Base-by-base conservation (phyloP, 2,113 vertebrate species). In the Tachysurus vachellii region DNA sequence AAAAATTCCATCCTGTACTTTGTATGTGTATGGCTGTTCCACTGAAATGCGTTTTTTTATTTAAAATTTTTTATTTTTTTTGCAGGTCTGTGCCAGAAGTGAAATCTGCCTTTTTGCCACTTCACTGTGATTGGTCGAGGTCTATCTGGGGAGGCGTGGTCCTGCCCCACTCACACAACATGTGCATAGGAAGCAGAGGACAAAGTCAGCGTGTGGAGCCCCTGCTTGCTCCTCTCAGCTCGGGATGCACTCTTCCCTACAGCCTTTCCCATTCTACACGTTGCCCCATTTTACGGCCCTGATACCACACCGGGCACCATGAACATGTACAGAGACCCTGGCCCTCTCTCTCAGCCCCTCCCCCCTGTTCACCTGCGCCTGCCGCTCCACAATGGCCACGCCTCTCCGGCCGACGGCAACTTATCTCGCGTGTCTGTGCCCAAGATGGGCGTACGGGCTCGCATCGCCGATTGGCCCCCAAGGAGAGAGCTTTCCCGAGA, bases 391-490 rank as follows among this genome's bases (percentile, higher is more conserved):
- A 95, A 95, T 91, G 95, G 95, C 87, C 93, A 95, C 90, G 61
- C 82, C 17, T 80, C 88, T 26, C 91, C 85, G 3, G 91, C 92
- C 4, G 92, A 92, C 19, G 59, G 93, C 16, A 94, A 95, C 5
- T 92, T 90, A 2, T 75, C 93, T 2, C 94, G 95, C 8, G 16
- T 95, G 23, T 95, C 94, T 0, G 92, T 98, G 89, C 98, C 98
- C 81, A 98, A 98, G 89, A 99, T 99, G 97, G 98, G 98, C 0
- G 97, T 99, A 0, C 95, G 97, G 0, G 98, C 97, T 0, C 94
- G 97, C 80, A 97, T 98, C 1, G 96, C 96, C 0, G 97, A 99
- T 84, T 99, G 98, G 98, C 97, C 98, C 0, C 98, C 98, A 0
- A 96, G 96, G 10, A 95, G 96, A 5, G 96, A 96, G 0, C 90